phyloP scores from a whole-genome alignment of 2,113 vertebrate genomes.

The Neolamprologus longior region DNA sequence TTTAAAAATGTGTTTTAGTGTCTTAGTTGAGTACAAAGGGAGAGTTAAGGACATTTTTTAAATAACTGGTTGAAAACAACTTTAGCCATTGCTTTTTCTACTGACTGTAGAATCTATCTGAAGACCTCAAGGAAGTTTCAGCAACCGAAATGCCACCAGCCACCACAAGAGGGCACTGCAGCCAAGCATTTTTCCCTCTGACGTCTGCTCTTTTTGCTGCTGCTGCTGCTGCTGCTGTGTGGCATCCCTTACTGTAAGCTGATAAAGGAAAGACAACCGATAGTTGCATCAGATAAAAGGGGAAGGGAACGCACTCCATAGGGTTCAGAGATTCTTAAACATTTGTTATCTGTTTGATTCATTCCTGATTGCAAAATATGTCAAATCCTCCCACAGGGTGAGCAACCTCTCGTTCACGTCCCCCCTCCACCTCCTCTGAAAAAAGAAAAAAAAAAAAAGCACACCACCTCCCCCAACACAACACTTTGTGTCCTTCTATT shows the following conservation, averaged over 20 bases:
- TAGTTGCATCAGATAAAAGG: slow-evolving; percentile 56
- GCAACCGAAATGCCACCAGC: not conserved
- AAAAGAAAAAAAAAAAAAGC: not conserved
- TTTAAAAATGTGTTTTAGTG: not conserved
- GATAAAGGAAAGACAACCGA: slow-evolving; percentile 65
- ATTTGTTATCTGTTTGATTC: slow-evolving; percentile 75
- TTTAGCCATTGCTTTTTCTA: not conserved
- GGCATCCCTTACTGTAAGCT: slow-evolving; percentile 45
- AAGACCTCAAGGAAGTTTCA: slow-evolving; percentile 9
- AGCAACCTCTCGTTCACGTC: slow-evolving; percentile 14
- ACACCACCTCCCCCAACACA: not conserved
- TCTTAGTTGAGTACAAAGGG: not conserved
- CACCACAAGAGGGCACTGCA: slow-evolving; percentile 74
- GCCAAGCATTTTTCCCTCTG: slow-evolving; percentile 56
- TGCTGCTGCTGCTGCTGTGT: slow-evolving; percentile 11
- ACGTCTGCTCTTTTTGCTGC: not conserved
- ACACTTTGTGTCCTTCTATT: slow-evolving; percentile 55
- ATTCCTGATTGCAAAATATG: slow-evolving; percentile 71
- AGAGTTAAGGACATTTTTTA: not conserved
- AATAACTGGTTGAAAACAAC: not conserved
- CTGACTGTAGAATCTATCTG: not conserved
- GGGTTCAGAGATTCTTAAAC: slow-evolving; percentile 72
- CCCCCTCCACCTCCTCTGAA: not conserved
- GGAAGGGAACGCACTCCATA: slow-evolving; percentile 48
- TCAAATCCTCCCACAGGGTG: slow-evolving; percentile 69